Percentiles rank a stretch among this genome's conserved stretches.
Evolutionary conservation across 2,797 vertebrate species (phyloP).

Genomic region (Lacerta agilis): DNA sequence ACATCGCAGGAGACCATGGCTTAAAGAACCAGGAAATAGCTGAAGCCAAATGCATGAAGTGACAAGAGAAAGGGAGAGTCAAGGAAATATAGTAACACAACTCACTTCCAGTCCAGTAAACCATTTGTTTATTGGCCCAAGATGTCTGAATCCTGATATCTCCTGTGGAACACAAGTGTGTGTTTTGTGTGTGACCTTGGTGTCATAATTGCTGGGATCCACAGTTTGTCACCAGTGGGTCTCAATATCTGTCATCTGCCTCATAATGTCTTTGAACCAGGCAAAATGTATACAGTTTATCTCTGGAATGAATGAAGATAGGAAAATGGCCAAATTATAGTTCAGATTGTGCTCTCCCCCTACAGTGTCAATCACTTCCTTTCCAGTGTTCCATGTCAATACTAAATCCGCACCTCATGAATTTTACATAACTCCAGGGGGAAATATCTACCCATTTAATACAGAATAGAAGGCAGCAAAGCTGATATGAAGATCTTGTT

Average conservation of each 20-base stretch:
- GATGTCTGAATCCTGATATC: background rate
- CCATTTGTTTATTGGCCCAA: background rate
- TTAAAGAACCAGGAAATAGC: background rate
- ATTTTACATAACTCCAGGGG: constrained; percentile 11
- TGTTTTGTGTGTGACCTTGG: background rate
- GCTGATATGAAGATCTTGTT: constrained; percentile 17
- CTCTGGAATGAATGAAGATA: background rate
- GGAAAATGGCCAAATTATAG: background rate
- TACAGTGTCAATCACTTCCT: background rate
- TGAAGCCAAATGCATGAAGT: background rate
- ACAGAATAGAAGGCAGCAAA: constrained; percentile 3
- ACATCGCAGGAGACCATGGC: background rate
- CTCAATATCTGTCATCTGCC: background rate
- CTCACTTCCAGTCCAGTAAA: background rate
- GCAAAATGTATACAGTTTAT: background rate
- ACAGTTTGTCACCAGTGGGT: background rate
- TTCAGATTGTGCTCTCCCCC: background rate
- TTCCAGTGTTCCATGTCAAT: background rate
- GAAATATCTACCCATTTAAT: background rate
- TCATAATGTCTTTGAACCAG: background rate
- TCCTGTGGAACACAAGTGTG: background rate
- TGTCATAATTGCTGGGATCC: background rate
- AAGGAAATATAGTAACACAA: background rate
- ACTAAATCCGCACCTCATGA: background rate
- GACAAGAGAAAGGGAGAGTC: too few species aligned